Percentiles rank a stretch among this genome's conserved stretches.
phyloP scores from a whole-genome alignment of 2,113 vertebrate species.

The Neogale vison region DNA sequence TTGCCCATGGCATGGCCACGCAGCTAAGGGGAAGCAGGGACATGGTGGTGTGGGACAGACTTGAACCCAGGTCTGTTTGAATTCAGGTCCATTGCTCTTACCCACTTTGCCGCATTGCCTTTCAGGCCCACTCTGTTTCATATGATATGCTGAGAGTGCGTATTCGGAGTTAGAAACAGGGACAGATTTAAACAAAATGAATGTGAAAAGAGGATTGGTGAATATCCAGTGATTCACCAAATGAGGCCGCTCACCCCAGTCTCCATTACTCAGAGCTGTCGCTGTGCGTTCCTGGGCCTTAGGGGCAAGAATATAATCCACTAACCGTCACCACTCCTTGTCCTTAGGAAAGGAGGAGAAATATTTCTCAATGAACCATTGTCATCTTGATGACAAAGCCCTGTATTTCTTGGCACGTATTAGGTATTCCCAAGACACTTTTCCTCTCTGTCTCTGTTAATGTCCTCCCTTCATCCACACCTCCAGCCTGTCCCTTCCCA shows the following conservation, averaged over 20 bases:
- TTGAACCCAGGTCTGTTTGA: neutral
- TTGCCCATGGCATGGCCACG: neutral
- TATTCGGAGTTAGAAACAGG: conserved; percentile 8
- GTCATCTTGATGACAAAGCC: conserved; percentile 45
- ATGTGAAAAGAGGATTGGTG: conserved; percentile 51
- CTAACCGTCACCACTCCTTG: conserved; percentile 40
- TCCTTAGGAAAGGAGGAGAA: conserved; percentile 40
- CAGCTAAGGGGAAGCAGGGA: neutral
- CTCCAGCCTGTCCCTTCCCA: neutral
- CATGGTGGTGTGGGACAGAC: too few species aligned
- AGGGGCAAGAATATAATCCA: conserved; percentile 68
- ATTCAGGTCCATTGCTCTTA: neutral
- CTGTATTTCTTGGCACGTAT: neutral
- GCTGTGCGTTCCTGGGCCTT: conserved; percentile 36
- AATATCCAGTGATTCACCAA: conserved; percentile 52
- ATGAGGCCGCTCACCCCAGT: conserved; percentile 48
- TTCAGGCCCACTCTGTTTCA: neutral
- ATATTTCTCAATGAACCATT: conserved; percentile 67
- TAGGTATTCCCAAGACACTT: neutral
- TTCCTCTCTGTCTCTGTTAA: neutral
- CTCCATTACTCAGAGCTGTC: conserved; percentile 72
- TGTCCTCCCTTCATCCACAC: neutral
- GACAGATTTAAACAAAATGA: conserved; percentile 33
- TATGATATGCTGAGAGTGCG: neutral
- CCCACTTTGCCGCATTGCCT: neutral